Conservation (phyloP, 2,888 invertebrate genomes). For the Tenodera sinensis region DNA sequence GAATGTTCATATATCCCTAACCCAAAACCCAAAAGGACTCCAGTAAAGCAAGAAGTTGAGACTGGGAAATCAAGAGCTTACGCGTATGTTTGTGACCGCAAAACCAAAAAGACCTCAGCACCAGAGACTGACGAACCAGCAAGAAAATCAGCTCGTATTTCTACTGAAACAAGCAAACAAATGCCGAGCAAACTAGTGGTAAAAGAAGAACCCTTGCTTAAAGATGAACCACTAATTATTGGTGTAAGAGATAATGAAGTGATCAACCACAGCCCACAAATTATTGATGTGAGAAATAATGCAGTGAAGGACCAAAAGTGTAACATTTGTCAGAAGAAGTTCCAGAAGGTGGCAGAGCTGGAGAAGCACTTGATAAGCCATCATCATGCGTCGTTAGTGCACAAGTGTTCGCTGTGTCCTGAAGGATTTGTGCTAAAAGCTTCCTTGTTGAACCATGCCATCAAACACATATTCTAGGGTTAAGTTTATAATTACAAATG, state of each 20-base stretch:
- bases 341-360: background rate
- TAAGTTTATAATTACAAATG: no score
- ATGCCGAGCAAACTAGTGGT: no score
- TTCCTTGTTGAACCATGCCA: background rate
- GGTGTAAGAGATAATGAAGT: background rate
- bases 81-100: no score
- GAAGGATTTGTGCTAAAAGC: background rate
- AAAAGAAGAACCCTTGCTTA: background rate
- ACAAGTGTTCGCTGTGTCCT: background rate
- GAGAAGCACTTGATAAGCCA: background rate
- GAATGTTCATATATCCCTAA: no score
- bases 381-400: background rate
- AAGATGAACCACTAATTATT: background rate
- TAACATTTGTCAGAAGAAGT: background rate
- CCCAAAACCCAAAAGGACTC: no score
- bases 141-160: background rate
- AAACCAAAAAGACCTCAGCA: background rate
- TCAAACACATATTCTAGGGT: background rate
- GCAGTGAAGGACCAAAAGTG: background rate
- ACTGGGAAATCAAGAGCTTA: no score
- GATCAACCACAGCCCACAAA: no score
- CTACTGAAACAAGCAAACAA: background rate
- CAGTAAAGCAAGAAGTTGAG: no score
- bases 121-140: background rate
- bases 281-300: background rate